Base-by-base conservation (phyloP, 2,113 vertebrate species). In the Chascanopsetta lugubris region DNA sequence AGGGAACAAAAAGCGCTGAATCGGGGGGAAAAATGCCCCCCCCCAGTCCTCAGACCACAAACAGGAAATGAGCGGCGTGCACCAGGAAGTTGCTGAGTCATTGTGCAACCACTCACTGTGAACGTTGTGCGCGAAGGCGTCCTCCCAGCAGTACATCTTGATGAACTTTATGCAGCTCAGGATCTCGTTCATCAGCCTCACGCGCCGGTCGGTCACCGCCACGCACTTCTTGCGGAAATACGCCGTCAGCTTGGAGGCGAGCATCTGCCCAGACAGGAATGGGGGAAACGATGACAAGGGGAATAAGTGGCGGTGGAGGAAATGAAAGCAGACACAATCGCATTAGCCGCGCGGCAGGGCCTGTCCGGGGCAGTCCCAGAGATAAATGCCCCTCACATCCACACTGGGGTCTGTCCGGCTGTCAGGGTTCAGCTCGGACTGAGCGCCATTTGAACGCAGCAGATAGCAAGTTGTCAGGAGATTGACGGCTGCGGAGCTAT, bases 101-200 rank as follows among this genome's bases (percentile, higher is more conserved):
- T 62, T 43, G 7, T 10, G 24, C 21, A 49, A 38, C 2, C 56
- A 87, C 92, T 92, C 83, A 94, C 94, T 91, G 71, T 89, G 80
- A 61, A 94, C 45, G 65, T 92, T 93, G 9, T 80, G 79, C 13
- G 91, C 69, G 26, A 94, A 94, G 36, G 84, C 85, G 8, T 89
- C 90, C 60, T 94, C 93, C 93, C 92, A 94, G 77, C 93, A 93
- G 74, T 94, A 93, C 93, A 94, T 93, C 90, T 94, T 94, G 88
- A 94, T 94, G 89, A 93, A 94, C 88, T 90, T 93, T 57, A 94
- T 92, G 63, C 87, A 92, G 73, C 83, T 77, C 65, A 94, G 79
- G 74, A 94, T 93, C 86, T 94, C 93, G 48, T 93, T 94, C 94
- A 94, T 94, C 69, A 93, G 83, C 24, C 92, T 84, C 72, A 94